phyloP scores from a whole-genome alignment of 2,888 invertebrate species.

The Orchesella flavescens region DNA sequence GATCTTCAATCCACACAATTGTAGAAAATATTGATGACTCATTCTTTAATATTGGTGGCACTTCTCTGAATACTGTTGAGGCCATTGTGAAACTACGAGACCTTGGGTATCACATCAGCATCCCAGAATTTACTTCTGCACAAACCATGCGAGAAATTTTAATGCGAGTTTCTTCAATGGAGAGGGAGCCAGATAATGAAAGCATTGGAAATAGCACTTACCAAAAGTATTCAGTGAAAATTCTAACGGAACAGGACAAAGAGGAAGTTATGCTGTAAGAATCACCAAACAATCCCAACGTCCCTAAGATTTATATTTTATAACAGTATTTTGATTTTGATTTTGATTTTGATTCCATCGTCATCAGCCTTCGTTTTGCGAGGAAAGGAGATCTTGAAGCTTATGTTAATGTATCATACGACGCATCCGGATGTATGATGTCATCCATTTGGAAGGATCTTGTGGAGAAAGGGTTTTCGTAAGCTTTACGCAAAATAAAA shows the following conservation, averaged over 20 bases:
- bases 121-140: constrained; percentile 86
- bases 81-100: constrained; percentile 86
- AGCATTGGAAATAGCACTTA: no score
- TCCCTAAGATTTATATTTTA: no score
- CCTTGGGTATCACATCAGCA: constrained; percentile 83
- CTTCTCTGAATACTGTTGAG: constrained; percentile 89
- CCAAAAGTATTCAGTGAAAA: constrained; percentile 77
- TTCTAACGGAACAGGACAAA: constrained; percentile 80
- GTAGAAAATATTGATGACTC: constrained; percentile 81
- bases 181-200: constrained; percentile 67
- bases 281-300: neutral
- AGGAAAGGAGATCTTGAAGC: constrained; percentile 89
- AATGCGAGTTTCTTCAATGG: constrained; percentile 76
- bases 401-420: constrained; percentile 81
- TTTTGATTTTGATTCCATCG: constrained; percentile 76
- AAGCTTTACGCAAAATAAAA: constrained; percentile 30
- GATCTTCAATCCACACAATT: constrained; percentile 77
- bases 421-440: constrained; percentile 83
- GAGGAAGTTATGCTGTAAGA: constrained; percentile 81
- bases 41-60: constrained; percentile 90
- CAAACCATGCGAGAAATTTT: constrained; percentile 82
- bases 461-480: constrained; percentile 80
- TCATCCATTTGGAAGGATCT: constrained; percentile 82
- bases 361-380: constrained; percentile 89
- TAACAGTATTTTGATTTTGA: no score